phyloP scores from a whole-genome alignment of 2,797 vertebrate species.

The Smutsia temminckii region DNA sequence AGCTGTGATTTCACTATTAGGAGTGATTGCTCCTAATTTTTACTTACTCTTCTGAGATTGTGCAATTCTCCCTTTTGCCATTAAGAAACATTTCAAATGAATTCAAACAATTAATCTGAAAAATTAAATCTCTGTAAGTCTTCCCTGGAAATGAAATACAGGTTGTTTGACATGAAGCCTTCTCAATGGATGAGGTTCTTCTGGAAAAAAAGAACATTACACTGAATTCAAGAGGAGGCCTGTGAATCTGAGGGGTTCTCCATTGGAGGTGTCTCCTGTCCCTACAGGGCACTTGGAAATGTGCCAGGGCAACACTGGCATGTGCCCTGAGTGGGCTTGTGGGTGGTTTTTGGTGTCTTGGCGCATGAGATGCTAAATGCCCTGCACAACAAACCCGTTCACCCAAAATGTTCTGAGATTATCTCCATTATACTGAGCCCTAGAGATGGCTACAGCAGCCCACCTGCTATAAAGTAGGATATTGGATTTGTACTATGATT shows the following conservation, averaged over 20 bases:
- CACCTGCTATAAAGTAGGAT: background rate
- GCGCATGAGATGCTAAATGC: background rate
- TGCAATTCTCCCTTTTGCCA: background rate
- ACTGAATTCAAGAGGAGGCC: background rate
- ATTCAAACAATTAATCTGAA: background rate
- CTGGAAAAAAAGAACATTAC: background rate
- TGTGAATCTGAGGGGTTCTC: background rate
- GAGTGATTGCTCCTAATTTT: background rate
- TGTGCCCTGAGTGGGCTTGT: fast-evolving
- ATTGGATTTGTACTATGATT: background rate
- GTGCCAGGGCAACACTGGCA: background rate
- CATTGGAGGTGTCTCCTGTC: fast-evolving
- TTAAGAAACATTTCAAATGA: background rate
- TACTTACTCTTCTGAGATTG: background rate
- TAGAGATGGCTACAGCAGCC: background rate
- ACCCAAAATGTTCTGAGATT: background rate
- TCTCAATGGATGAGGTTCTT: background rate
- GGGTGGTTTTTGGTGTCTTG: background rate
- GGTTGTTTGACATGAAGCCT: background rate
- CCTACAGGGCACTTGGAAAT: background rate
- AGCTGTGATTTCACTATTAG: background rate
- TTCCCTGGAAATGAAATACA: background rate
- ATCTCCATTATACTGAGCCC: background rate
- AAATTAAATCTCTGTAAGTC: background rate
- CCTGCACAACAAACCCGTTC: background rate